Base-by-base conservation (phyloP, 2,888 invertebrate species). In the Trisateles emortualis region DNA sequence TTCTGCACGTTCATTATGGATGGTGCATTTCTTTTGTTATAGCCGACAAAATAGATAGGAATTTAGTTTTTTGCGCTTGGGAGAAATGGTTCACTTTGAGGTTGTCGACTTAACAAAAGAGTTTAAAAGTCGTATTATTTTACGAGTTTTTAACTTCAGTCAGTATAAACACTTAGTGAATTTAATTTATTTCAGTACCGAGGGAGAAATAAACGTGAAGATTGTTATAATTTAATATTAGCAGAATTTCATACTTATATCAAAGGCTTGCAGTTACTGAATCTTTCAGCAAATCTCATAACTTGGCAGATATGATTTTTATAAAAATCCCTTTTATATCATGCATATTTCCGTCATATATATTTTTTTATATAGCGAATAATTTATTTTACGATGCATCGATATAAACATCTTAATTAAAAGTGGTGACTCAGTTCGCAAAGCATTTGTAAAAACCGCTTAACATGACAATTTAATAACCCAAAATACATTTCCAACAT, bases 1-100 rank as follows among this genome's bases (percentile, higher is more conserved):
- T 90, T 88, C 80, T 81, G 82, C 79, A 81, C 83, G 79, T 77
- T 76, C 72, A 81, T 87, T 84, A 84, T 80, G 64, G 57, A 76
- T 75, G 78, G 78, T 63, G 68, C 68, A 64, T 76, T 79, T 78
- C 81, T 81, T 85, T 90, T 88, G 85, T 87, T 76, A 60, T 54
- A 55, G 59, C 79, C 84, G 82, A 79, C 83, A 78, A 79, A 78
- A 78, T 78, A 66, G 61, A 71, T 60, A 68, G 72, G 74, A 78
- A 79, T 79, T 71, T 71, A 33, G 52, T 55, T 52, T 54, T 72
- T 75, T 72, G 55, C 62, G 59, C 60, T 42, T 24, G 29, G 39
- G 56, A 63, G 68, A 72, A 69, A 72, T 61, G 58, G 33, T 66
- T 63, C 50, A 59, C 49, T 59, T 63, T 41, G 39, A 60, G 57